Conservation (phyloP, 2,797 vertebrate species). For the Arnoldichthys spilopterus region DNA sequence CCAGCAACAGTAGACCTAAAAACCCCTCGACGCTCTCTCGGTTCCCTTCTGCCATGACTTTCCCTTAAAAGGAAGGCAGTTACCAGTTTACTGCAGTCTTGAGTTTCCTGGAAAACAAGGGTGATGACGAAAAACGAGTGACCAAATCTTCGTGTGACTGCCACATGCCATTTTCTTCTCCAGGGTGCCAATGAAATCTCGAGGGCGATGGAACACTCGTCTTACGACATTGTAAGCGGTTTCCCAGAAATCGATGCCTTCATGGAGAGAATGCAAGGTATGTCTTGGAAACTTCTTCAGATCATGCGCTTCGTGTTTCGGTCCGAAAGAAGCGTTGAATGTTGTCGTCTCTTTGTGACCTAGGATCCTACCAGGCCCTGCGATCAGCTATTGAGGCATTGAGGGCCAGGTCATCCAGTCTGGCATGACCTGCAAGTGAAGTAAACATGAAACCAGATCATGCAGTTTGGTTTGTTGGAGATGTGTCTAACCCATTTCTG, state of each 20-base stretch:
- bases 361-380: slow-evolving; percentile 67
- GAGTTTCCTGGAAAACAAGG: background rate
- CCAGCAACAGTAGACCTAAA: too few relatives aligned
- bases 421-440: slow-evolving; percentile 6
- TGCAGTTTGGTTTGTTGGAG: slow-evolving; percentile 1
- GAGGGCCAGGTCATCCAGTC: slow-evolving; percentile 48
- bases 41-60: too few relatives aligned
- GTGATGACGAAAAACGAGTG: too few relatives aligned
- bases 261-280: slow-evolving; percentile 70
- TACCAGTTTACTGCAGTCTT: too few relatives aligned
- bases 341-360: slow-evolving; percentile 35
- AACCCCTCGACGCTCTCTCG: too few relatives aligned
- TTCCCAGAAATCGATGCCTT: slow-evolving; percentile 64
- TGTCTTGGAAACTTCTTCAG: background rate
- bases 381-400: slow-evolving; percentile 66
- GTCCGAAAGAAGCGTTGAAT: too few relatives aligned
- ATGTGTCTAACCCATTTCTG: background rate
- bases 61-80: too few relatives aligned
- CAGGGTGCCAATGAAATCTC: slow-evolving; percentile 79
- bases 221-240: slow-evolving; percentile 79
- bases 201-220: slow-evolving; percentile 77
- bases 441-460: background rate
- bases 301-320: too few relatives aligned
- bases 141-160: too few relatives aligned
- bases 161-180: background rate